Evolutionary conservation across 2,888 invertebrate genomes (phyloP), one percentile per base, ranked within the genome.

Genomic region (Cryptocephalus moraei): DNA sequence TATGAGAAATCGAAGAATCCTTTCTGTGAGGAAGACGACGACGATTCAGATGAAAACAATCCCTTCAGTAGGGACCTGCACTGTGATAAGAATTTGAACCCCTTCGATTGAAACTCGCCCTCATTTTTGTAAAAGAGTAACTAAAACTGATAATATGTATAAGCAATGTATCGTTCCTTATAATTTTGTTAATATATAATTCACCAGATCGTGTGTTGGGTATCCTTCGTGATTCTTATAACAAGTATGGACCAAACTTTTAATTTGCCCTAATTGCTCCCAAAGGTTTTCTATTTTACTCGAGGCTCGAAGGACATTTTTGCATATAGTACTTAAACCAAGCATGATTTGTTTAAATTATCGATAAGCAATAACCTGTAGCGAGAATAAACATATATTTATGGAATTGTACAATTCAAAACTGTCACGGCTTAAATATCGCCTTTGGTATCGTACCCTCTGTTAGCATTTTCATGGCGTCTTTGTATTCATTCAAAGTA

Each of bases 21-120:
- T 0, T 84, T 84, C 60, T 75, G 65, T 32, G 65, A 70, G 33
- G 63, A 66, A 32, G 62, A 63, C 43, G 62, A 62, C 50, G 73
- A 67, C 11, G 76, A 73, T 6, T 65, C 72, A 38, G 75, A 76
- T 40, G 73, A 75, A 1, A 72, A 66, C 12, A 81, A 79, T 60
- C 79, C 81, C 8, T 78, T 80, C 56, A 63, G 67, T 41, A 74
- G 75, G 52, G 81, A 85, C 63, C 86, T 50, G 13, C 44, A 87
- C 63, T 86, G 86, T 63, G 86, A 88, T 69, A 82, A 80, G 57
- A 84, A 83, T 68, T 73, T 84, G 45, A 87, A 88, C 68, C 87
- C 86, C 2, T 88, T 87, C 44, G 34, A 12, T 11, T 43, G 14
- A 43, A 34, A 9, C 8, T 4, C 6, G 22, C 22, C 2, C 22